Evolutionary conservation across 2,888 invertebrate genomes (phyloP), one percentile per base, ranked within the genome.

Genomic region (Cataglyphis cursor): DNA sequence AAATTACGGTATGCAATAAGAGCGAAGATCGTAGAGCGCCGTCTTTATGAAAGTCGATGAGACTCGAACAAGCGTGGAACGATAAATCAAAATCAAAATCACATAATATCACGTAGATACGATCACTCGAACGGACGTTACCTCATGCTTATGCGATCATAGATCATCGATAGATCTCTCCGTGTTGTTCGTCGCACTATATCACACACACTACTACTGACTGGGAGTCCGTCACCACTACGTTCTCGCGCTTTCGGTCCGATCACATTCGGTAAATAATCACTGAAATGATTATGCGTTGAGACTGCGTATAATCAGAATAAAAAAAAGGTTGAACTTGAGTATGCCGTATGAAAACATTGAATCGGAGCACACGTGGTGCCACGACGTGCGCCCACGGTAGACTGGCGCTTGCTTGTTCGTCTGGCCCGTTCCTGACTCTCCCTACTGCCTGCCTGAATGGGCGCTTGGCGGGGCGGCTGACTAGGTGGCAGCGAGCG

Each of bases 341-440:
- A 41, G 28, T 38, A 24, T 18, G 54, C 9, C 35, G 24, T 38
- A n/a, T 31, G 44, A 28, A 48, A n/a, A 15, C 38, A 48, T 41
- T 41, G 41, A 75, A 70, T 61, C 57, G 59, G 38, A 73, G 59
- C 84, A 81, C 92, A 90, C 93, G 93, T 93, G 92, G 91, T 93
- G 87, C 85, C 93, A 91, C 92, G 92, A 88, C 90, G 93, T 93
- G 93, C 93, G 92, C 92, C 92, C 92, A 93, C 93, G 93, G 90
- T 93, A 93, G 93, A 94, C 94, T 94, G 94, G 87, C 93, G 91
- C 90, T 88, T 84, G 90, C 88, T 91, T 91, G 90, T 88, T 90
- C 92, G 94, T 88, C 94, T 92, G 94, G 94, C 94, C 93, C 92
- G 91, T 93, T 87, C 90, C 93, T 92, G 94, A 94, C 93, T 94